phyloP scores from a whole-genome alignment of 2,888 invertebrate species.

The Polymixis flavicincta region DNA sequence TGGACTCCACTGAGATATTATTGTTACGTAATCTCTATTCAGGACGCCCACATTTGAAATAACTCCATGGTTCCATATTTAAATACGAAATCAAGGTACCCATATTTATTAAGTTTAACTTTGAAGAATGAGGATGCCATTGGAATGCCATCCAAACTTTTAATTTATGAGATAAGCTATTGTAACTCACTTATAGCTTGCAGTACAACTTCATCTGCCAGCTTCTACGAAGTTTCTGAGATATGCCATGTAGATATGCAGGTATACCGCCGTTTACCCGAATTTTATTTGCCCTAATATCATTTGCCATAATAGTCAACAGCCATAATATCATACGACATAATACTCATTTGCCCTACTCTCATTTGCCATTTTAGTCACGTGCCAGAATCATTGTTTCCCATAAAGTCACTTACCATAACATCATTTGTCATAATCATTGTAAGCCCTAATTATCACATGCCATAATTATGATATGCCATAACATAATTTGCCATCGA shows the following conservation, averaged over 20 bases:
- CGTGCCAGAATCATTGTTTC: too few species aligned
- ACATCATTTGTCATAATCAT: too few species aligned
- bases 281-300: too few species aligned
- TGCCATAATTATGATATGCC: too few species aligned
- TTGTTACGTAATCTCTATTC: conserved; percentile 43
- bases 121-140: neutral
- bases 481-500: too few species aligned
- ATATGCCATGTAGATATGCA: neutral
- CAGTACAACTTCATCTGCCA: neutral
- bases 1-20: conserved; percentile 39
- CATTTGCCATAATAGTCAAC: too few species aligned
- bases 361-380: too few species aligned
- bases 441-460: too few species aligned
- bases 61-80: conserved; percentile 13
- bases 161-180: neutral
- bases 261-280: too few species aligned
- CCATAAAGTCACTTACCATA: too few species aligned
- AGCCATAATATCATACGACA: too few species aligned
- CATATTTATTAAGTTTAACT: neutral
- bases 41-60: conserved; percentile 9
- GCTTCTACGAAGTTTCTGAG: neutral
- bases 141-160: neutral
- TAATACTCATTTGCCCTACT: too few species aligned
- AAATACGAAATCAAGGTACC: neutral
- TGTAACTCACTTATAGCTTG: neutral